Base-by-base conservation (phyloP, 2,888 invertebrate genomes). In the Cerceris rybyensis region DNA sequence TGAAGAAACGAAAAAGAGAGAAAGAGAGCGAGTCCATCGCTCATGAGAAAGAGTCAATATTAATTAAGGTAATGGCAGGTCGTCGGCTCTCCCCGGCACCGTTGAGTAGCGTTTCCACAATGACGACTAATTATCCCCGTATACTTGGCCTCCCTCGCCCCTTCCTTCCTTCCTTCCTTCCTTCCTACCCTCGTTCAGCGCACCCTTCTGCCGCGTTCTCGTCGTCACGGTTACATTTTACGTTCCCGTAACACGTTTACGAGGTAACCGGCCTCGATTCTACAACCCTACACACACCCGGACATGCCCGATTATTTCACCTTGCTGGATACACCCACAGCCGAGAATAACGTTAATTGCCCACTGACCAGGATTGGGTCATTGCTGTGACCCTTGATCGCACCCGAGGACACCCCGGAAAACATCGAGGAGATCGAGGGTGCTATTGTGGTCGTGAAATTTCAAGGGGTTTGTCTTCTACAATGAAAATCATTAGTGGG, bases 51-150 rank as follows among this genome's bases (percentile, higher is more conserved):
- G 82, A 85, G 86, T 87, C 84, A 86, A 88, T 87, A 86, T 89
- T 88, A 88, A 87, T 88, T 88, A 88, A 84, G 80, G 81, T 87
- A 87, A 88, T 86, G 85, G 82, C 71, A 73, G 77, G 58, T 75
- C 81, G 80, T 75, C 75, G 65, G 49, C 39, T 60, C 66, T 63
- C 71, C 17, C 11, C 46, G 54, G 70, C 72, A 73, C 81, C 78
- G 73, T 70, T 75, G 75, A 78, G 80, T 70, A 61, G 43, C 80
- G 73, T 81, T 83, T 82, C 82, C 82, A 83, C 79, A 83, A 87
- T 86, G 85, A 85, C 80, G 78, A 77, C 88, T 86, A 86, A 88
- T 88, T 88, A 88, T 73, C 75, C 66, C 50, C 67, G 50, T 60
- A 66, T 58, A 52, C 57, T 52, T 57, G 43, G 52, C 52, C 55